Base-by-base conservation (phyloP, 2,113 vertebrate genomes). In the Danionella cerebrum region DNA sequence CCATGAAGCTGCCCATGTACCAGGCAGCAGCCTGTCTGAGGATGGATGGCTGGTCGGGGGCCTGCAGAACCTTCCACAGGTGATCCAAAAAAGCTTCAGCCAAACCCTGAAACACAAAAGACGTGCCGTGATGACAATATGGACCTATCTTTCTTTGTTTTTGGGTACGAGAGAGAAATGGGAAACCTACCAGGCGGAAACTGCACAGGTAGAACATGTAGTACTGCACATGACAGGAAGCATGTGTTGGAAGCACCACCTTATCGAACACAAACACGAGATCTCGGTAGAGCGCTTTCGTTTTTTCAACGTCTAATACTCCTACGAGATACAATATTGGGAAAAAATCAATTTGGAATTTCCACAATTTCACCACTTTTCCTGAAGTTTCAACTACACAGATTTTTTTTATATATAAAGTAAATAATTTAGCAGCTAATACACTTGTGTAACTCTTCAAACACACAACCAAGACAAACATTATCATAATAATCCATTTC, bases 61-160 rank as follows among this genome's bases (percentile, higher is more conserved):
- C 91, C 70, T 93, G 92, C 5, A 98, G 60, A 60, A 91, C 88
- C 79, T 90, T 98, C 96, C 96, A 98, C 62, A 97, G 88, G 82
- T 97, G 94, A 57, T 99, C 94, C 82, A 97, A 80, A 82, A 98
- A 98, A 22, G 94, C 94, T 77, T 99, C 96, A 4, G 94, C 89
- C 13, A 99, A 83, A 1, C 88, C 91, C 96, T 98, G 71, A 7
- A 54, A 71, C 6, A 31, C 0, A 5, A 10, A 48, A 9, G 39
- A 24, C n/a, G 3, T 31, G 14, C 38, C 9, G 9, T 10, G 3
- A 51, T 51, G 48, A n/a, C n/a, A n/a, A n/a, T n/a, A 2, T 24
- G 16, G 3, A 14, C 16, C 3, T 19, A 24, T 5, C 9, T 35
- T 24, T 24, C 6, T 27, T 12, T 24, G 19, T 50, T 5, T 33